Evolutionary conservation across 2,888 invertebrate genomes (phyloP), one percentile per base, ranked within the genome.

Genomic region (Maniola hyperantus): DNA sequence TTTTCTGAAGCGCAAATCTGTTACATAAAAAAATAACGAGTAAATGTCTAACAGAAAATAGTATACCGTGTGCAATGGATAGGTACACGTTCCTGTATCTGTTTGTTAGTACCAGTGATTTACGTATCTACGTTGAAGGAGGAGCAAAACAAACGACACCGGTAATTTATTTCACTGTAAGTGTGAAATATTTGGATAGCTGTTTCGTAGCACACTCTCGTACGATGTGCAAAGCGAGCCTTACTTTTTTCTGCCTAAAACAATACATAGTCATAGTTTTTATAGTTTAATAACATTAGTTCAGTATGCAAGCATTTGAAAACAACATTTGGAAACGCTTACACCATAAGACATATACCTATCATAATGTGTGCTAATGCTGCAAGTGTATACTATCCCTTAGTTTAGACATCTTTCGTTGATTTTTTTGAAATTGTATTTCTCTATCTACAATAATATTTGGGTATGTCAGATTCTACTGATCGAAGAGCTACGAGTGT

Each of bases 141-240:
- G 65, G 48, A 59, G 61, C 62, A 62, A 67, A 67, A 67, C 61
- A 61, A 61, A 63, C 65, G 62, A 62, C 61, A 59, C 18, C 44
- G 34, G 51, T 62, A 68, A 68, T 68, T 68, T 68, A 68, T 65
- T 65, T 54, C 53, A 33, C 44, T 65, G 68, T 53, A 54, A 68
- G 57, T 62, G 63, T 68, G 62, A 68, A 65, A 68, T 68, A 68
- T 68, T 68, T 68, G 53, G 54, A 65, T 65, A 42, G 48, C 53
- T 54, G 65, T 50, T 36, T 44, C 51, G 61, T 65, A 44, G 51
- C 61, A 26, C 57, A 50, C 34, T 44, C 50, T 5, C 26, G 50
- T 51, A 42, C 0, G 10, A 51, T 61, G 11, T 20, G 50, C 20
- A 18, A 39, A 55, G 34, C 58, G 44, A n/a, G 26, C 7, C 36